Evolutionary conservation across 2,888 invertebrate species (phyloP), one percentile per base, ranked within the genome.

Genomic region (Parelbella ahira): DNA sequence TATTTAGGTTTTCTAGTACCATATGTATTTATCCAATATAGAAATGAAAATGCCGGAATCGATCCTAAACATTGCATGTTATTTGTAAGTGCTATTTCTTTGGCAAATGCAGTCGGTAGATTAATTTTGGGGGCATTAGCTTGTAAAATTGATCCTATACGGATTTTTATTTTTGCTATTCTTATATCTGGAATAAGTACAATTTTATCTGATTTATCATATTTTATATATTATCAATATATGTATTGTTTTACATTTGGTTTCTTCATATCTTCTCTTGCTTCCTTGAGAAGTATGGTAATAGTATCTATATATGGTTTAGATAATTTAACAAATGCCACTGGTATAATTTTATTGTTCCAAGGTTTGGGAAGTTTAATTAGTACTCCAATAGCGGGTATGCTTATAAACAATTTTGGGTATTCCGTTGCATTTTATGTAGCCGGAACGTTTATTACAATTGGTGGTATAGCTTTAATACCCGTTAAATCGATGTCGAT

Each of bases 261-360:
- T 1, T 71, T 78, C 50, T 73, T 60, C 58, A 52, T 72, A 38
- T 58, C 78, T 36, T 58, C 68, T 50, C 50, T 72, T 48, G 63
- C 74, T 39, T 65, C 68, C 38, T 50, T 86, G 37, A 65, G 82
- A 52, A 73, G 79, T 58, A 50, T 79, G 48, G 60, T 71, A 12
- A 47, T 86, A 42, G 83, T 84, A n/a, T 54, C 71, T 29, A 60
- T 82, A 20, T 86, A 73, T 49, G 84, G 84, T 3, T 66, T 86
- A 51, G 79, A 84, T 34, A 77, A 71, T 49, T 68, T 86, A 54
- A 86, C 86, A 9, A 86, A 83, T 57, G 79, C 72, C 11, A 83
- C 80, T 11, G 86, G 86, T 4, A 64, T 86, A 51, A 51, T 83
- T 51, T 53, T 86, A 52, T 44, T 82, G 49, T 82, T 80, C 63